These are phyloP conservation scores for Pachydiplax longipennis DNA, from an alignment of 2,888 invertebrate genomes.

Conservation along the genomic window DNA sequence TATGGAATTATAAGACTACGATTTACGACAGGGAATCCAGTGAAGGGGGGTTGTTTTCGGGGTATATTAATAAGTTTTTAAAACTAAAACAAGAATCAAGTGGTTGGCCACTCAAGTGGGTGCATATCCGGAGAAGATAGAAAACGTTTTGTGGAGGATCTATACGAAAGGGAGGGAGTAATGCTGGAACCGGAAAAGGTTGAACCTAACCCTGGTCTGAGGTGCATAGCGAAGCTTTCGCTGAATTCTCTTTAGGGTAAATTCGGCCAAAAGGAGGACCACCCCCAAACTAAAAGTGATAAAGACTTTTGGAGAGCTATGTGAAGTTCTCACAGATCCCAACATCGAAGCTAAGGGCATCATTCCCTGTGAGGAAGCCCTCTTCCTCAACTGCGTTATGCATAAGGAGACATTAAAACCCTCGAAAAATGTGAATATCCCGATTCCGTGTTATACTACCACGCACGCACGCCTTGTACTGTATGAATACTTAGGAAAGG, in stretches of 20 bases:
- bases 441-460: constrained; percentile 53
- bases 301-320: constrained; percentile 26
- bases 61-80: constrained; percentile 55
- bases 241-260: constrained; percentile 53
- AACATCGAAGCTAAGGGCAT: constrained; percentile 47
- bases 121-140: constrained; percentile 50
- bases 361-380: not conserved
- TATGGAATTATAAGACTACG: constrained; percentile 55
- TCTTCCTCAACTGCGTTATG: not conserved
- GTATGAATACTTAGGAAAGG: constrained; percentile 54
- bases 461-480: constrained; percentile 55
- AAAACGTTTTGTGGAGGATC: constrained; percentile 48
- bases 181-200: constrained; percentile 48
- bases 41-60: constrained; percentile 54
- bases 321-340: constrained; percentile 50
- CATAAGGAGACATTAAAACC: not conserved
- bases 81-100: constrained; percentile 54
- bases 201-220: constrained; percentile 49
- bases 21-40: constrained; percentile 51
- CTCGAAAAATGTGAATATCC: not conserved
- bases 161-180: constrained; percentile 48
- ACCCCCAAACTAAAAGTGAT: not conserved
- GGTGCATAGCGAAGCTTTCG: constrained; percentile 50
- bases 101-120: constrained; percentile 53
- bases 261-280: constrained; percentile 20